These are phyloP conservation scores for Dasypus novemcinctus DNA, from an alignment of 2,113 vertebrate genomes.

Conservation along the genomic window DNA sequence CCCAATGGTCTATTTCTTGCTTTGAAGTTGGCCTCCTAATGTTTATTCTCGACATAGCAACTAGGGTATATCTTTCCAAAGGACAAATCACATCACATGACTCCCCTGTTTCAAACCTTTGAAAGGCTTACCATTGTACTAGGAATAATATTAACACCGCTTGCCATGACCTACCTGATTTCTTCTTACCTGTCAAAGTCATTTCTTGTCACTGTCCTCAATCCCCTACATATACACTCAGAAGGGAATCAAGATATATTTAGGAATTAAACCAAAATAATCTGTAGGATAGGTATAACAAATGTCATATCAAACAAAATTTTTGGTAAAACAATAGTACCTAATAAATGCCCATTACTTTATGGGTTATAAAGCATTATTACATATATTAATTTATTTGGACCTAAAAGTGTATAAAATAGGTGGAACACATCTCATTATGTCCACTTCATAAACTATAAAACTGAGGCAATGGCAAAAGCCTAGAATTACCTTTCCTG, in stretches of 20 bases:
- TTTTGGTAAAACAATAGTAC: not conserved
- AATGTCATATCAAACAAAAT: not conserved
- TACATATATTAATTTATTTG: not conserved
- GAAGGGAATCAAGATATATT: not conserved
- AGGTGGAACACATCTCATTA: not conserved
- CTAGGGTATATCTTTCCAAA: constrained; percentile 1
- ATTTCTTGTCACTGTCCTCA: not conserved
- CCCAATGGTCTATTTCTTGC: not conserved
- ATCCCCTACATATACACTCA: not conserved
- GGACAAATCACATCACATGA: not conserved
- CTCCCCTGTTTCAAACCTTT: not conserved
- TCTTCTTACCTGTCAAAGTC: not conserved
- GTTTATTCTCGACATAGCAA: not conserved
- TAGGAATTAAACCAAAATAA: not conserved
- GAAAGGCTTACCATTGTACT: not conserved
- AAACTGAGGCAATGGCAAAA: constrained; percentile 5
- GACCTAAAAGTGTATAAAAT: not conserved
- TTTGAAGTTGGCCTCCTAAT: not conserved
- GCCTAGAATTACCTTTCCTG: not conserved
- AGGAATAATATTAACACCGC: not conserved
- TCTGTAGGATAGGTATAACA: not conserved
- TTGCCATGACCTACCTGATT: not conserved
- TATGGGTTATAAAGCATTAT: not conserved
- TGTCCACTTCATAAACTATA: not conserved
- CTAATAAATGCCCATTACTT: not conserved